Evolutionary conservation across 2,888 invertebrate species (phyloP).

Genomic region (Eupeodes latifasciatus): DNA sequence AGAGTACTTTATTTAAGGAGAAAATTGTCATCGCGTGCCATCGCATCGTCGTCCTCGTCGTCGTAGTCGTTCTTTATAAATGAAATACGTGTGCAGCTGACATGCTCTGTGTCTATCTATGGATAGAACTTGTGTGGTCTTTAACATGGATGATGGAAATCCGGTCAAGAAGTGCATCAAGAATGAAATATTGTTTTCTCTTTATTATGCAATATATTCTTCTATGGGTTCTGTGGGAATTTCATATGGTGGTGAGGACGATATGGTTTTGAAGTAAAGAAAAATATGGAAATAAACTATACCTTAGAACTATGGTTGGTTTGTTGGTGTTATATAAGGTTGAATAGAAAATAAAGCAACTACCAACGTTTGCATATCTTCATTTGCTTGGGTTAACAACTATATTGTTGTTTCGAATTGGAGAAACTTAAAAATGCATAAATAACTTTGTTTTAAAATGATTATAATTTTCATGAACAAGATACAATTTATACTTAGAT

Average conservation of each 20-base stretch:
- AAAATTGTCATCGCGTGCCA: constrained; percentile 72
- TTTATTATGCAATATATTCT: constrained; percentile 21
- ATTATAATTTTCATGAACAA: too few species aligned
- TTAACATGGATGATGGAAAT: constrained; percentile 69
- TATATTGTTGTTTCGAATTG: too few species aligned
- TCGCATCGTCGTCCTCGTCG: neutral
- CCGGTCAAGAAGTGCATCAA: constrained; percentile 71
- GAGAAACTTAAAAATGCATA: too few species aligned
- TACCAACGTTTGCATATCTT: too few species aligned
- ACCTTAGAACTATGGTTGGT: neutral
- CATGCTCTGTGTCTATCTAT: constrained; percentile 38
- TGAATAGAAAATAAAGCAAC: too few species aligned
- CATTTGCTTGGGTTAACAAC: too few species aligned
- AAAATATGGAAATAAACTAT: neutral
- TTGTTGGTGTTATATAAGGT: too few species aligned
- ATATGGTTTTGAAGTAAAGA: neutral
- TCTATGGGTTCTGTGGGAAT: neutral
- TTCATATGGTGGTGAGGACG: constrained; percentile 14
- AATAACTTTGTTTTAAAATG: too few species aligned
- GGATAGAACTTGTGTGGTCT: constrained; percentile 46
- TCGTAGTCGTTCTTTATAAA: constrained; percentile 42
- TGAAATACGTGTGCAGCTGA: constrained; percentile 53
- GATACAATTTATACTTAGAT: too few species aligned
- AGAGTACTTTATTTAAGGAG: constrained; percentile 49
- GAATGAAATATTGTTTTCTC: constrained; percentile 40